phyloP scores from a whole-genome alignment of 1,140 invertebrate species.

The Aphelenchoides besseyi region DNA sequence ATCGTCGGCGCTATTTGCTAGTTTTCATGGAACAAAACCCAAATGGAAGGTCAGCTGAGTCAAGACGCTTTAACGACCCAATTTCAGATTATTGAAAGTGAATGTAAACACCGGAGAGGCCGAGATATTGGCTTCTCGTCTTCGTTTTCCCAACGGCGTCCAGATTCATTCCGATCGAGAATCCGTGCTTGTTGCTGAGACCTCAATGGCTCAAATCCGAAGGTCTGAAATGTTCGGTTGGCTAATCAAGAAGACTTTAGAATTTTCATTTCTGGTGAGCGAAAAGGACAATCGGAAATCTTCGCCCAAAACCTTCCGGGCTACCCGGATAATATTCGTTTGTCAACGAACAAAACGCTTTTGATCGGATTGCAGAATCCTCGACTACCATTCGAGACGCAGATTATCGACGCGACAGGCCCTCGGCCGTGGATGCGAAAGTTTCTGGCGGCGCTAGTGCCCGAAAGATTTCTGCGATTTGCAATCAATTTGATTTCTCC shows the following conservation, averaged over 20 bases:
- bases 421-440: background rate
- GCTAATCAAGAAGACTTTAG: constrained; percentile 11
- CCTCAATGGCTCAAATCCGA: background rate
- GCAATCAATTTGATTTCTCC: background rate
- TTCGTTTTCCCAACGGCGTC: constrained; percentile 41
- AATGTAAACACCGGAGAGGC: constrained; percentile 38
- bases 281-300: constrained; percentile 49
- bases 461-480: background rate
- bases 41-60: constrained; percentile 62
- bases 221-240: background rate
- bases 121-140: constrained; percentile 23
- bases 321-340: constrained; percentile 63
- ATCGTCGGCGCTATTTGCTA: constrained; percentile 62
- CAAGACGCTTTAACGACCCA: constrained; percentile 38
- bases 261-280: constrained; percentile 45
- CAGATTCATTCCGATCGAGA: constrained; percentile 40
- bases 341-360: constrained; percentile 29
- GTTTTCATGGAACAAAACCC: constrained; percentile 59
- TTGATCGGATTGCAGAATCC: background rate
- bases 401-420: background rate
- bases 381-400: background rate
- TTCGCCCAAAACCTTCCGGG: constrained; percentile 63
- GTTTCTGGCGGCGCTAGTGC: background rate
- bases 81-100: constrained; percentile 30
- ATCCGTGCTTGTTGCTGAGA: constrained; percentile 17